Base-by-base conservation (phyloP, 2,797 vertebrate genomes). In the Allobates femoralis region DNA sequence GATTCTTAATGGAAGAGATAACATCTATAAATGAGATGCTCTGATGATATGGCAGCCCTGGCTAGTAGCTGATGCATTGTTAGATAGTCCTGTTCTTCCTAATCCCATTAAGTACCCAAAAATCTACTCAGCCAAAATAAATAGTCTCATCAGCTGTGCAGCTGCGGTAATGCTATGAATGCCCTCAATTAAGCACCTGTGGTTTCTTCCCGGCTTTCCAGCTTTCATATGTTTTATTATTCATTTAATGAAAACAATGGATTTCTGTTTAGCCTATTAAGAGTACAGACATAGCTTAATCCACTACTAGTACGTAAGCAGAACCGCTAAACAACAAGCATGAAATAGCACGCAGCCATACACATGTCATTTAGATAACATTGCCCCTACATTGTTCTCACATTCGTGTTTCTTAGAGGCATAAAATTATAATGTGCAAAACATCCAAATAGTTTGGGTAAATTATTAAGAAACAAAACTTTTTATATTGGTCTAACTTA, bases 1-100 rank as follows among this genome's bases (percentile, higher is more conserved):
- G 90, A 90, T 92, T 85, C 85, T 85, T 90, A 76, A 86, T 75
- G 85, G 90, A 85, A 90, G 85, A 87, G 64, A 66, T 79, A 88
- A 88, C 87, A 77, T 0, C 0, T 23, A 87, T 21, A 58, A 74
- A 60, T 2, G 26, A 53, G 28, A 89, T 82, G 66, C 77, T 50
- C 53, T 75, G 74, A 41, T 55, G 53, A 88, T 87, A 88, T 6
- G 18, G 21, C n/a, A 10, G 78, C 19, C 34, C 73, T 74, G 1
- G 8, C 66, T 55, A 78, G 64, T 16, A 80, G 34, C 75, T 71
- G 66, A 84, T 79, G 55, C 30, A 87, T 84, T 74, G 55, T 83
- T 18, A 78, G 81, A 79, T 73, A 60, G 60, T 83, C 60, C 55
- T 23, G 30, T n/a, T 62, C 46, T 87, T 87, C 62, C 28, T 78